Evolutionary conservation across 2,797 vertebrate genomes (phyloP).

Genomic region (Psittacula echo): DNA sequence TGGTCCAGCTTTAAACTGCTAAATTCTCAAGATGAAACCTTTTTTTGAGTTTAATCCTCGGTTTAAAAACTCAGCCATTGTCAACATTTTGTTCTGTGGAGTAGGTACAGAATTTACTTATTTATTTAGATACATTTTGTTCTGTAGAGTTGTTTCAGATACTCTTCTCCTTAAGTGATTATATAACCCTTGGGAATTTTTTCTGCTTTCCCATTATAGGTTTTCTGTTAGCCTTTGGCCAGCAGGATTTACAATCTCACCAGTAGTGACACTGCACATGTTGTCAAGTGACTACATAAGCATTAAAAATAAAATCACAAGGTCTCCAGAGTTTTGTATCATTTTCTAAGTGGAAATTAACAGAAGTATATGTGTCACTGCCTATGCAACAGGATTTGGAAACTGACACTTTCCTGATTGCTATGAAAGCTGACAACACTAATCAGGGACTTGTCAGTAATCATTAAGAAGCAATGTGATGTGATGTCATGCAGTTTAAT

Average conservation of each 20-base stretch:
- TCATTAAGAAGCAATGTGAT: neutral
- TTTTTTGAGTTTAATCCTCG: neutral
- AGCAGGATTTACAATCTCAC: neutral
- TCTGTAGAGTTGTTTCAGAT: neutral
- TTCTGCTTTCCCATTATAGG: neutral
- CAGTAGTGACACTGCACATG: neutral
- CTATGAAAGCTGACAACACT: neutral
- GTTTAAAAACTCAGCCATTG: neutral
- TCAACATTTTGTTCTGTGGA: neutral
- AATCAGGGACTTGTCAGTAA: neutral
- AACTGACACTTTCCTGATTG: neutral
- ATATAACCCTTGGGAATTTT: neutral
- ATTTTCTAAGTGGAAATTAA: neutral
- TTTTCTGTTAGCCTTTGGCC: neutral
- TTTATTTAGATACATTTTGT: neutral
- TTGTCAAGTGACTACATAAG: neutral
- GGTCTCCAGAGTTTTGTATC: neutral
- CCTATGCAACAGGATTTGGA: neutral
- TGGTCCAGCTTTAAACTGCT: neutral
- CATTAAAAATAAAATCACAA: neutral
- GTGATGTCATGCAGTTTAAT: neutral
- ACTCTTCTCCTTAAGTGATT: neutral
- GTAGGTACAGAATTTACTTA: neutral
- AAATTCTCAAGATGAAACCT: neutral
- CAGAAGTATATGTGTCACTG: neutral